Evolutionary conservation across 2,113 vertebrate genomes (phyloP), one percentile per base, ranked within the genome.

Genomic region (Lycaon pictus): DNA sequence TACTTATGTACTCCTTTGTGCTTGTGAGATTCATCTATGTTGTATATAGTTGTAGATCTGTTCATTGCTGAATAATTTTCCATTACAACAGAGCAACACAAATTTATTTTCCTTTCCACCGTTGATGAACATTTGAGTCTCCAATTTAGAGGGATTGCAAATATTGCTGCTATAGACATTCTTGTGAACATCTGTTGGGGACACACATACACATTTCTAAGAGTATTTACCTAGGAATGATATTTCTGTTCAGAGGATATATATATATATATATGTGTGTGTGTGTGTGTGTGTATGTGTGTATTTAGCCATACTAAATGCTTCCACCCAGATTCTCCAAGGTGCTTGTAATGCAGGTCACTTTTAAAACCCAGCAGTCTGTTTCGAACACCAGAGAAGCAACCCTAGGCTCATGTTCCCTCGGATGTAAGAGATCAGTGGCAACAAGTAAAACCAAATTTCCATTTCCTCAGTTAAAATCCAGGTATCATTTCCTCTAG

Each of bases 401-500:
- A 67, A 89, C 27, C 65, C 12, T 32, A 85, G 15, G 15, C n/a
- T 55, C 53, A 0, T 72, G 13, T 69, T 20, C 32, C 19, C 29
- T 86, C 25, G 4, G 32, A 71, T 81, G 11, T 15, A 81, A 83
- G n/a, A 87, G 22, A 27, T 74, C 35, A 53, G 7, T 51, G 19
- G 79, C 67, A 65, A 88, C 27, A 96, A 79, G 3, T 56, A 86
- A 87, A 91, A 93, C 43, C 37, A 90, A 92, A 80, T 56, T 81
- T 77, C 32, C 58, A 53, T 88, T 96, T 95, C 29, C 81, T 92
- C 13, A 90, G 17, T n/a, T 79, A 55, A n/a, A 20, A 63, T 63
- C 37, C 58, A 81, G 25, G 27, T 69, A 74, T 85, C 4, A 60
- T 53, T 94, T 87, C 35, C 35, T 91, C 19, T 29, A 65, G 15